A percentile compares a stretch with the other conserved stretches of the same genome.
Conservation (phyloP, 2,113 vertebrate species). For the Sinocyclocheilus maitianheensis region DNA sequence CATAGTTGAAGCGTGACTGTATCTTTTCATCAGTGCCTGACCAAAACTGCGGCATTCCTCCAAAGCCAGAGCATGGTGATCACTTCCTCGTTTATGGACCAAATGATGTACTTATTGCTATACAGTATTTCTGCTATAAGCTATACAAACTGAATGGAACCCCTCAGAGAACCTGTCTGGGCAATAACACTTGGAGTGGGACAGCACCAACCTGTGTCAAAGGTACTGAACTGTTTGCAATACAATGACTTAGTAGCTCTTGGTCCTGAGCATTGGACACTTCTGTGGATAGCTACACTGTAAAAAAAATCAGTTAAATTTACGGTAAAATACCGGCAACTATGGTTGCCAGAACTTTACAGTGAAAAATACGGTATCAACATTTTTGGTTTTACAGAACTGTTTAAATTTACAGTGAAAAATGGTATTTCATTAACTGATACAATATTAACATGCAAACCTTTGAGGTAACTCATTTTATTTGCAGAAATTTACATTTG, state of each 20-base stretch:
- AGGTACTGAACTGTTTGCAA: slow-evolving; percentile 72
- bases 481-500: too few species aligned
- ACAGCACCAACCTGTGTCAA: slow-evolving; percentile 87
- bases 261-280: neutral
- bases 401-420: too few species aligned
- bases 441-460: too few species aligned
- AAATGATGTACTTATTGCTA: slow-evolving; percentile 82
- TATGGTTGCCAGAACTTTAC: too few species aligned
- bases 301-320: too few species aligned
- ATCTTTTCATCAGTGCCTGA: slow-evolving; percentile 77
- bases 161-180: slow-evolving; percentile 86
- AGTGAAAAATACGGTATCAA: too few species aligned
- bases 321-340: too few species aligned
- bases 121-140: slow-evolving; percentile 91
- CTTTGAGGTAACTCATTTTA: too few species aligned
- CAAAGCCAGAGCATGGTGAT: slow-evolving; percentile 85
- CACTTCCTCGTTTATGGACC: slow-evolving; percentile 86
- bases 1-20: neutral
- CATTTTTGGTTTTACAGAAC: too few species aligned
- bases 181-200: slow-evolving; percentile 89
- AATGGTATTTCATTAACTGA: too few species aligned
- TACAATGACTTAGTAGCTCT: neutral
- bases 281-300: too few species aligned
- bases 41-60: slow-evolving; percentile 83
- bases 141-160: slow-evolving; percentile 87